Base-by-base conservation (phyloP, 2,888 invertebrate species). In the Dexiosoma caninum region DNA sequence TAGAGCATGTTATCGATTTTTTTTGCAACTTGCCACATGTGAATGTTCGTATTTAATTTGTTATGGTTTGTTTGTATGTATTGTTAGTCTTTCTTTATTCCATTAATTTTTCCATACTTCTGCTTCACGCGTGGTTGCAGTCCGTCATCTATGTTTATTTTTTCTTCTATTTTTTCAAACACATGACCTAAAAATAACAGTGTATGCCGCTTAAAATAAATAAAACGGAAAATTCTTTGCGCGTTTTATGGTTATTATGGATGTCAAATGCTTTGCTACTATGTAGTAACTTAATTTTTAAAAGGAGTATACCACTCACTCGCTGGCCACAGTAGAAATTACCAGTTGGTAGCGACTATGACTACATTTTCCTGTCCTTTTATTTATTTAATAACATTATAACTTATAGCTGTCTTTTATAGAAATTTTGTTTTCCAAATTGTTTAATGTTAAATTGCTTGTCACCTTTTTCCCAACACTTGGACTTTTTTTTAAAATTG, bases 1-100 rank as follows among this genome's bases (percentile, higher is more conserved):
- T 70, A 78, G 78, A 81, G 82, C 74, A 83, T 84, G 81, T 78
- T 87, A 87, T 87, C 84, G 87, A 87, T 87, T 87, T 87, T 87
- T 87, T 87, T 82, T 75, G 27, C 51, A 30, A 62, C 67, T 62
- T 77, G 35, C 51, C 53, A 64, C 53, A 53, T 53, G 57, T 74
- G 3, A 40, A 35, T 44, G 76, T 59, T 66, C 78, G 64, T 60
- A 62, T 69, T 81, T 66, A 55, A 77, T 44, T 78, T 81, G n/a
- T 37, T 53, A 30, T 70, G 46, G 53, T 64, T 9, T 66, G 40
- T 51, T 40, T 49, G 44, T 42, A 9, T 53, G 53, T 19, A 23
- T 30, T 16, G 35, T 37, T 21, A 2, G 23, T 67, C 27, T 10
- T 66, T 59, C n/a, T 23, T 67, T 67, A 55, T 37, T 44, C 27